Evolutionary conservation across 92 coral and sea anemone species (phyloP).

Genomic region (Bergia puertoricense): DNA sequence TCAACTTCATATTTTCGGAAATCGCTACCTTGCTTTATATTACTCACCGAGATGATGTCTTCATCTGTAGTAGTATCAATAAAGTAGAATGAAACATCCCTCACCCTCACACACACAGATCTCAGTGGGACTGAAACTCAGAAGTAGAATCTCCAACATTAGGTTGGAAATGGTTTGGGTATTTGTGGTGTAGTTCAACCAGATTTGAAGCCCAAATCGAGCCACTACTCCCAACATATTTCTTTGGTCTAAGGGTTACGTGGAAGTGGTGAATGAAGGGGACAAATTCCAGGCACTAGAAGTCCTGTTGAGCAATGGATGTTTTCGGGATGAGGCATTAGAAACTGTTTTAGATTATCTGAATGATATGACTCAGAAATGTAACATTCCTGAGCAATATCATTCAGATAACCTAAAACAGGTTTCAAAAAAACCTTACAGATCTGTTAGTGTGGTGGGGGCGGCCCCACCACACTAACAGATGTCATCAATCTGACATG

Average conservation of each 20-base stretch:
- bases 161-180: conserved; percentile 20
- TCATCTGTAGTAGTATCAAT: conserved; percentile 13
- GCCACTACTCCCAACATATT: conserved; percentile 32
- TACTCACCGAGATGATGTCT: conserved; percentile 11
- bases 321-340: conserved; percentile 19
- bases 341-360: conserved; percentile 18
- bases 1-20: conserved; percentile 29
- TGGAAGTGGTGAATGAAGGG: conserved; percentile 17
- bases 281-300: conserved; percentile 21
- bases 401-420: conserved; percentile 1
- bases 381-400: conserved; percentile 11
- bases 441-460: background rate
- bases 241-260: conserved; percentile 30
- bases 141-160: background rate
- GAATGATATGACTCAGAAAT: background rate
- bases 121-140: conserved; percentile 8
- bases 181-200: conserved; percentile 1
- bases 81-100: conserved; percentile 7
- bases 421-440: conserved; percentile 6
- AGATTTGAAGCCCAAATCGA: conserved; percentile 37
- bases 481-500: conserved; percentile 14
- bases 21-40: background rate
- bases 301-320: conserved; percentile 9
- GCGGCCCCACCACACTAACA: conserved; percentile 7
- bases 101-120: background rate